Evolutionary conservation across 2,113 vertebrate species (phyloP).

Genomic region (Mesembrinibis cayennensis): DNA sequence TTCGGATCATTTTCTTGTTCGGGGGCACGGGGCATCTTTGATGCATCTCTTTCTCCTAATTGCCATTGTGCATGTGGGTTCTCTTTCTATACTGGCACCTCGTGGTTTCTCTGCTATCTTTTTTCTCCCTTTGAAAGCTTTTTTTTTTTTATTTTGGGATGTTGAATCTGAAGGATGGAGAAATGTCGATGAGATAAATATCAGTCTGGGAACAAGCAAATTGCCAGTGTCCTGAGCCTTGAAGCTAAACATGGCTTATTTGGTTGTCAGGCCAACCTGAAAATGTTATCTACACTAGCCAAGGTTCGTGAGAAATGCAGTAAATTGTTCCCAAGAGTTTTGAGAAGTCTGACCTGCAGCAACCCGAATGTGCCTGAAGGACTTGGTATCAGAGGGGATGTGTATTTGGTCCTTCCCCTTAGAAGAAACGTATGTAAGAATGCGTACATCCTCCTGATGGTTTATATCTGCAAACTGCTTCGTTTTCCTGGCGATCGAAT

Average conservation of each 20-base stretch:
- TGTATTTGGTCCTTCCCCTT: not conserved
- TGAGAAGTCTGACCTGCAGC: not conserved
- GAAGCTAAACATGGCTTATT: slow-evolving; percentile 55
- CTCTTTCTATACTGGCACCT: not conserved
- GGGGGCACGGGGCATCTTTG: not conserved
- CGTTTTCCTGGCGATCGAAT: accelerated
- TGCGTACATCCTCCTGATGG: not conserved
- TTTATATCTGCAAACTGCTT: not conserved
- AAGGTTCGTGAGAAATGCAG: slow-evolving; percentile 57
- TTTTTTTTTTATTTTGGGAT: not conserved
- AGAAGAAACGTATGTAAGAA: not conserved
- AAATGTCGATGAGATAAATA: slow-evolving; percentile 39
- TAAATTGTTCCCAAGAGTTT: slow-evolving; percentile 55
- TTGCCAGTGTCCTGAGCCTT: not conserved
- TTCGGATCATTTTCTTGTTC: slow-evolving; percentile 20
- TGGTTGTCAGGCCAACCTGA: slow-evolving; percentile 62
- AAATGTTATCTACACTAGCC: slow-evolving; percentile 50
- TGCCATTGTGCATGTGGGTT: not conserved
- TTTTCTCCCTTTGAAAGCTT: not conserved
- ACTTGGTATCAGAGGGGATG: not conserved
- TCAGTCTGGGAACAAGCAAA: slow-evolving; percentile 30
- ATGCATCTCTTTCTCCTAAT: slow-evolving; percentile 14
- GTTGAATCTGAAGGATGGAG: not conserved
- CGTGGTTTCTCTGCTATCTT: not conserved
- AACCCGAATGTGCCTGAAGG: not conserved